Evolutionary conservation across 2,797 vertebrate species (phyloP).

Genomic region (Calcarius lapponicus): DNA sequence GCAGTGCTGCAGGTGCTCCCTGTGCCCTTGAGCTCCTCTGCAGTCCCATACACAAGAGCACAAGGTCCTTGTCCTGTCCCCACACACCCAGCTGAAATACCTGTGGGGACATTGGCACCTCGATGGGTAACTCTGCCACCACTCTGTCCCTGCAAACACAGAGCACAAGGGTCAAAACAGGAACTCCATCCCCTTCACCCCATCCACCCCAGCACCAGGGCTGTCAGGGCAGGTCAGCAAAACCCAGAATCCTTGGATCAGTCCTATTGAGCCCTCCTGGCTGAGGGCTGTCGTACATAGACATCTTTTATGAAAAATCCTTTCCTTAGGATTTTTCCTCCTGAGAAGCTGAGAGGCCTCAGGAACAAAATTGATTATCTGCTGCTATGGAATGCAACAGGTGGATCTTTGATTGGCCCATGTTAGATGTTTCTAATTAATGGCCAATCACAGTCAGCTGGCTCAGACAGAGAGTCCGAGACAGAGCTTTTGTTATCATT

Average conservation of each 20-base stretch:
- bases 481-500: too few relatives aligned
- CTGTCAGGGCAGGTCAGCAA: not conserved
- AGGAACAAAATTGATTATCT: too few relatives aligned
- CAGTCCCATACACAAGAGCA: not conserved
- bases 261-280: not conserved
- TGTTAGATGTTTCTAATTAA: too few relatives aligned
- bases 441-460: too few relatives aligned
- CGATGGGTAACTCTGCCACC: not conserved
- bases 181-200: not conserved
- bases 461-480: too few relatives aligned
- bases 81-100: not conserved
- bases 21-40: not conserved
- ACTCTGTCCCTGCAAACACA: conserved; percentile 32
- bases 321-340: too few relatives aligned
- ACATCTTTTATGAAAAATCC: too few relatives aligned
- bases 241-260: not conserved
- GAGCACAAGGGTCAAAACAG: not conserved
- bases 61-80: not conserved
- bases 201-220: not conserved
- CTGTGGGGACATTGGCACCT: not conserved
- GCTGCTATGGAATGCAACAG: too few relatives aligned
- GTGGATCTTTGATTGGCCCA: too few relatives aligned
- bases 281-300: not conserved
- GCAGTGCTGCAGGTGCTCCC: not conserved
- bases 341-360: too few relatives aligned